Evolutionary conservation across 2,797 vertebrate genomes (phyloP), one percentile per base, ranked within the genome.

Genomic region (Nannoperca obscura): DNA sequence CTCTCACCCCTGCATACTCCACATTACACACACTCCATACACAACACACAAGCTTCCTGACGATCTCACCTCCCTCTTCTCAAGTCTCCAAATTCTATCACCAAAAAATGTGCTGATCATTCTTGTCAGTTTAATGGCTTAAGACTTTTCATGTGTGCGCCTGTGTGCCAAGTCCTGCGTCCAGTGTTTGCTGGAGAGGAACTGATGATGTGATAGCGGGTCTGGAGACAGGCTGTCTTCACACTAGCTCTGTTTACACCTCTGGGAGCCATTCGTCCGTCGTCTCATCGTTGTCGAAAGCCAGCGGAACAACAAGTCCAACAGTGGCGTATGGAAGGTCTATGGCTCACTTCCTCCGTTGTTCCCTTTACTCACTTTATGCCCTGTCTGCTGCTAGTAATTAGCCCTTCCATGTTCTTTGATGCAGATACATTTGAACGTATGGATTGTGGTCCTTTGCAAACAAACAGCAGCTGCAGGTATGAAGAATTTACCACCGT

Each of bases 151-250:
- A 32, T 32, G 62, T 66, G 74, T 59, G n/a, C 20, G 58, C 34
- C 53, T 54, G 62, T 83, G 73, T 66, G 78, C 84, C 84, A 88
- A 86, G 71, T 83, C 57, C 62, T 73, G 62, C 59, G 40, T 75
- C 78, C 71, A 81, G 19, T 78, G 71, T 85, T 76, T 78, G 71
- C 81, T 71, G 57, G 79, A 83, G 79, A 87, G 89, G 91, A 89
- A 89, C 78, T 85, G 78, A 88, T 83, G 89, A 90, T 91, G 86
- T 82, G 91, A 93, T 91, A 89, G 89, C 74, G 36, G 70, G 86
- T 86, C 89, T 92, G 92, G 92, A 94, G 94, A 95, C 92, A 90
- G 93, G 86, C 90, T 91, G 92, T 92, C 92, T 92, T 94, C 92
- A 92, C 92, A 92, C 86, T 84, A 55, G 76, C 71, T 94, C 86